phyloP scores from a whole-genome alignment of 2,113 vertebrate species.

The Mungos mungo region DNA sequence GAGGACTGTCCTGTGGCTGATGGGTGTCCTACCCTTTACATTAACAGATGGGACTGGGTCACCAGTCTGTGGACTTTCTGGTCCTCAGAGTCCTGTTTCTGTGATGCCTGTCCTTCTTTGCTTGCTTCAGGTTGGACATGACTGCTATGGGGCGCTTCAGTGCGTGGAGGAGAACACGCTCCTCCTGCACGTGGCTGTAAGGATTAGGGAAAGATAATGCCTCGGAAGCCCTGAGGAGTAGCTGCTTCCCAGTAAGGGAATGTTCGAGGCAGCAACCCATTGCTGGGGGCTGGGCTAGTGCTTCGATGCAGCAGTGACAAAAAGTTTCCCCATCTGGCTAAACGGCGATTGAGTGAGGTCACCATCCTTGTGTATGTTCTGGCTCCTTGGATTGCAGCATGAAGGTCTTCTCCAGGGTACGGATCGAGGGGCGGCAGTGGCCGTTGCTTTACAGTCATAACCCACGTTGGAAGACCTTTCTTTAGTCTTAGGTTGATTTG shows the following conservation, averaged over 20 bases:
- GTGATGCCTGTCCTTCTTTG: not conserved
- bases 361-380: not conserved
- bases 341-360: fast-evolving
- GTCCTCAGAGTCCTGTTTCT: not conserved
- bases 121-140: not conserved
- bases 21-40: not conserved
- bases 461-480: not conserved
- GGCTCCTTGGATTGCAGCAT: not conserved
- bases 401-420: not conserved
- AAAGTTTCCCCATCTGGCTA: not conserved
- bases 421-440: not conserved
- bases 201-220: not conserved
- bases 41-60: not conserved
- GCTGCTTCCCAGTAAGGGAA: not conserved
- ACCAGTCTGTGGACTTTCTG: not conserved
- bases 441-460: not conserved
- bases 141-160: not conserved
- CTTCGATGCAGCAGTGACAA: not conserved
- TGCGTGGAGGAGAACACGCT: not conserved
- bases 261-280: not conserved
- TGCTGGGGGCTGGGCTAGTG: not conserved
- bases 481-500: not conserved
- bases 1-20: fast-evolving
- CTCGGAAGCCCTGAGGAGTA: too few species aligned
- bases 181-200: not conserved